Evolutionary conservation across 2,797 vertebrate genomes (phyloP).

Genomic region (Sciaenops ocellatus): DNA sequence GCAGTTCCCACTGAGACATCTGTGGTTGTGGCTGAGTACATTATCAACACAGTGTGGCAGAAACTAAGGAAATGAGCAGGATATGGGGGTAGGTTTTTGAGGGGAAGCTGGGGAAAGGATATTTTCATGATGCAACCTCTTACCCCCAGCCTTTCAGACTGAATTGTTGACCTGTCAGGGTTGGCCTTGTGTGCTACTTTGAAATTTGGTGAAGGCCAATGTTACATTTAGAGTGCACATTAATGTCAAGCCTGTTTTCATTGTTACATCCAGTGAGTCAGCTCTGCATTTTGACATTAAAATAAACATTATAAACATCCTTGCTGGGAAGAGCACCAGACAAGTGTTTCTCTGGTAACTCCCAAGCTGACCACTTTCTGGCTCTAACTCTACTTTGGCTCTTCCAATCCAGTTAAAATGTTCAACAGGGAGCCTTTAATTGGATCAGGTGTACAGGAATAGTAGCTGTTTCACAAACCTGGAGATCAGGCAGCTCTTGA

Average conservation of each 20-base stretch:
- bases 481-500: constrained; percentile 17
- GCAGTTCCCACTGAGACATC: constrained; percentile 66
- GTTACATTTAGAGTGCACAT: neutral
- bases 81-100: constrained; percentile 42
- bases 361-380: constrained; percentile 23
- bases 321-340: neutral
- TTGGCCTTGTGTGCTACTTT: constrained; percentile 34
- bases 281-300: neutral
- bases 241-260: constrained; percentile 10
- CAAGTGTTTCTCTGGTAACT: neutral
- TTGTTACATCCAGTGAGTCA: constrained; percentile 17
- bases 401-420: constrained; percentile 63
- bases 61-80: constrained; percentile 53
- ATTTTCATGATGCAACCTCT: constrained; percentile 51
- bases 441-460: constrained; percentile 62
- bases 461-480: constrained; percentile 39
- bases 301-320: too few species aligned
- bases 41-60: constrained; percentile 56
- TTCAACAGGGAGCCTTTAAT: constrained; percentile 56
- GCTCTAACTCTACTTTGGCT: constrained; percentile 33
- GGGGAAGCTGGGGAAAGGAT: constrained; percentile 34
- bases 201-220: constrained; percentile 25
- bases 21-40: constrained; percentile 60
- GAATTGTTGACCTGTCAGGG: neutral
- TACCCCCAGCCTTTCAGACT: neutral